Evolutionary conservation across 2,797 vertebrate species (phyloP).

Genomic region (Parauchenoglanis punctatus): DNA sequence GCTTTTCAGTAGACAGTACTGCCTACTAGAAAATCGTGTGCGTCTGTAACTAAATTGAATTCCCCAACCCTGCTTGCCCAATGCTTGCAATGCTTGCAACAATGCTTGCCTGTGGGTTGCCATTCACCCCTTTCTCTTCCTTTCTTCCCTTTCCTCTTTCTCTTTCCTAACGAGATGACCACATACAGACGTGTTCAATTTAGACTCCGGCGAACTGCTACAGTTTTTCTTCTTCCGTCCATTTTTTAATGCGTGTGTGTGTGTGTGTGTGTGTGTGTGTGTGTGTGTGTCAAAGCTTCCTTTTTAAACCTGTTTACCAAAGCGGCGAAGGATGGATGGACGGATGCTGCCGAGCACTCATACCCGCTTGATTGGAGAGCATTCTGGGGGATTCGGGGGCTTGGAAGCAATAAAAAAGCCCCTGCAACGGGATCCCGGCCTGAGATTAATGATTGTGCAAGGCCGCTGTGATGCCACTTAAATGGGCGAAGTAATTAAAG

Average conservation of each 20-base stretch:
- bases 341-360: constrained; percentile 75
- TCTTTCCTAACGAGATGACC: not conserved
- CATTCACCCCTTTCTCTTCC: constrained; percentile 11
- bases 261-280: not conserved
- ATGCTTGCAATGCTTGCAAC: too few species aligned
- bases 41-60: not conserved
- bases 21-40: not conserved
- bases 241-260: not conserved
- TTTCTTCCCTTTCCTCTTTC: constrained; percentile 14
- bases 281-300: constrained; percentile 1
- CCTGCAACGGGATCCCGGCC: constrained; percentile 93
- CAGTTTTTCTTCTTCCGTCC: not conserved
- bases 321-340: constrained; percentile 53
- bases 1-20: not conserved
- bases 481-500: constrained; percentile 99
- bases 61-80: not conserved
- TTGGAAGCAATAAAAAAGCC: constrained; percentile 85
- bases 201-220: not conserved
- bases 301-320: constrained; percentile 22
- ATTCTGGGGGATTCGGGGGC: constrained; percentile 90
- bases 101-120: constrained; percentile 3
- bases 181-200: not conserved
- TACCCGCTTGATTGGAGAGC: constrained; percentile 85
- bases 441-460: constrained; percentile 99
- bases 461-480: constrained; percentile 97